Percentiles rank a stretch among this genome's conserved stretches.
Evolutionary conservation across 2,113 vertebrate genomes (phyloP).

Genomic region (Piliocolobus tephrosceles): DNA sequence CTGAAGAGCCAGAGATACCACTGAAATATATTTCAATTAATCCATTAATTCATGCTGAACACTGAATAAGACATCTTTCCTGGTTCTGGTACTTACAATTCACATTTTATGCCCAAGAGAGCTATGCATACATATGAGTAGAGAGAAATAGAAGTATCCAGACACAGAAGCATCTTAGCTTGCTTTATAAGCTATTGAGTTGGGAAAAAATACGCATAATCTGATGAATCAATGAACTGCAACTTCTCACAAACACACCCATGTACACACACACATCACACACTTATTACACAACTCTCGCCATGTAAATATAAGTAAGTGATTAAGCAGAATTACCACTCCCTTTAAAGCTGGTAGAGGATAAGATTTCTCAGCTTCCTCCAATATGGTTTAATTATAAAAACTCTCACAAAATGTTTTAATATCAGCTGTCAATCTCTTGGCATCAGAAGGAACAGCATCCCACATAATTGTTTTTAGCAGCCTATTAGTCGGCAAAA

Average conservation of each 20-base stretch:
- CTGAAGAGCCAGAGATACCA: background rate
- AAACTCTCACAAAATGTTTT: background rate
- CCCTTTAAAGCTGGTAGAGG: background rate
- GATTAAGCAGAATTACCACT: background rate
- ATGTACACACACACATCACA: background rate
- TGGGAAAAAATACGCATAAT: background rate
- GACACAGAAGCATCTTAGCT: background rate
- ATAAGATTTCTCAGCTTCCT: background rate
- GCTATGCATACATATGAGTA: background rate
- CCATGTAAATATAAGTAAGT: background rate
- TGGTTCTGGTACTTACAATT: background rate
- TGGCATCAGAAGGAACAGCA: conserved; percentile 22
- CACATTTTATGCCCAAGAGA: background rate
- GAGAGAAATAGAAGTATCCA: background rate
- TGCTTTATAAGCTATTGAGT: background rate
- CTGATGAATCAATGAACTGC: background rate
- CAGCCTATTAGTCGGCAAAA: background rate
- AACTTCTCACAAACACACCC: background rate
- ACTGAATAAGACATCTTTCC: background rate
- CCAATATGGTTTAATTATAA: background rate
- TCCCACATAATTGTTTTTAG: background rate
- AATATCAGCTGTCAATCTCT: conserved; percentile 40
- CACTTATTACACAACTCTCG: accelerated
- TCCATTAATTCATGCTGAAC: background rate
- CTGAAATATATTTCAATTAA: too few relatives aligned